Evolutionary conservation across 2,797 vertebrate species (phyloP), one percentile per base, ranked within the genome.

Genomic region (Notolabrus celidotus): DNA sequence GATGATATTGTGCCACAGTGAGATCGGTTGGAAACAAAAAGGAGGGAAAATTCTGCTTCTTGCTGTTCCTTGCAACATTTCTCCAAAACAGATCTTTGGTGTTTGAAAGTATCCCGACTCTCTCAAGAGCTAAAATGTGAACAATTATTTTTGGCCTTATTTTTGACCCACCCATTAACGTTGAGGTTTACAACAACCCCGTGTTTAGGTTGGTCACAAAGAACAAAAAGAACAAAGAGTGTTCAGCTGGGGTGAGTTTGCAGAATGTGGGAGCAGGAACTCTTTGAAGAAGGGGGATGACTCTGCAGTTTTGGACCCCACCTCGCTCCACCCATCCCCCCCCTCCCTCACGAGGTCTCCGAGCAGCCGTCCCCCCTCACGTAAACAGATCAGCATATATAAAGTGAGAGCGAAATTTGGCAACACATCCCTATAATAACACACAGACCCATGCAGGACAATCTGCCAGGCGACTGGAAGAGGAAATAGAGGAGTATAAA

Each of bases 401-500:
- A 86, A 84, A 88, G 82, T 65, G 74, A 87, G 80, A 88, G 82
- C 71, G 77, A 75, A 84, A 86, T 79, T 89, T 92, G 89, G 90
- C 88, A 89, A 67, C 66, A 54, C 57, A 67, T 71, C 74, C 68
- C 86, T 87, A 61, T 88, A 91, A 91, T 87, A 91, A 86, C 86
- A 85, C 80, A 84, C 80, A 88, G 82, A 74, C 67, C 75, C 63
- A 64, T 74, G 71, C 63, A 55, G 57, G 73, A 78, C 46, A 61
- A 86, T 90, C 83, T 89, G 89, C 89, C 91, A 93, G 84, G 86
- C 78, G 79, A 89, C 89, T 90, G 83, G 69, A 90, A 89, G 86
- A 92, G 91, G 91, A 93, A 93, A 90, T 86, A 83, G 82, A 76
- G 86, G 87, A 87, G 88, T 86, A 91, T 91, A 92, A 93, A 92